phyloP scores from a whole-genome alignment of 2,113 vertebrate species.

The Mesoclemmys tuberculata region DNA sequence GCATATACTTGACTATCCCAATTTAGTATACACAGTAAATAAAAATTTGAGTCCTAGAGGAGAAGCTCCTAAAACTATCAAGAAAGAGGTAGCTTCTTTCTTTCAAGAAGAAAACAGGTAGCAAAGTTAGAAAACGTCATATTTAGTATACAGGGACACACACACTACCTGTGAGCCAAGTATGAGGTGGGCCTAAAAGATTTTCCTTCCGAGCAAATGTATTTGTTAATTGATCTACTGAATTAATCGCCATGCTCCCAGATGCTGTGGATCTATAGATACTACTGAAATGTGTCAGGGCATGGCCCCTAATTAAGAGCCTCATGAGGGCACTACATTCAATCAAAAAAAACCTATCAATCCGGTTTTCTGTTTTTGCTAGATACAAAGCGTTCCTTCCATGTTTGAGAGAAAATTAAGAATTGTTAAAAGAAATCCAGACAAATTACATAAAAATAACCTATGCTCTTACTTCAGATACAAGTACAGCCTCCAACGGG shows the following conservation, averaged over 20 bases:
- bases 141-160: background rate
- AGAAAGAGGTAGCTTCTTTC: background rate
- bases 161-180: background rate
- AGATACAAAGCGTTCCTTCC: background rate
- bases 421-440: background rate
- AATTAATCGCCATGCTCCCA: slow-evolving; percentile 41
- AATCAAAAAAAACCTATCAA: background rate
- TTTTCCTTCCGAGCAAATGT: slow-evolving; percentile 5
- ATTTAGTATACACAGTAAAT: fast-evolving
- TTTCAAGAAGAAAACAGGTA: background rate
- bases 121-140: background rate
- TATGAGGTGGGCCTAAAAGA: background rate
- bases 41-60: background rate
- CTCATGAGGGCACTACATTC: background rate
- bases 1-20: background rate
- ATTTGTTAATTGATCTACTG: slow-evolving; percentile 45
- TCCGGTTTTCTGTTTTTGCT: fast-evolving
- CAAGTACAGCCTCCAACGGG: fast-evolving
- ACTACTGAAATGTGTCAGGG: background rate
- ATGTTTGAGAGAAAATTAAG: fast-evolving
- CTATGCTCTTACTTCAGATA: background rate
- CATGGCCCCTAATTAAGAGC: background rate
- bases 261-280: background rate
- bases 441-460: background rate
- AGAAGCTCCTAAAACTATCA: background rate